A percentile compares a stretch with the other conserved stretches of the same genome.
These are phyloP conservation scores for Tenthredo amoena DNA, from an alignment of 2,888 invertebrate genomes.

Conservation along the genomic window DNA sequence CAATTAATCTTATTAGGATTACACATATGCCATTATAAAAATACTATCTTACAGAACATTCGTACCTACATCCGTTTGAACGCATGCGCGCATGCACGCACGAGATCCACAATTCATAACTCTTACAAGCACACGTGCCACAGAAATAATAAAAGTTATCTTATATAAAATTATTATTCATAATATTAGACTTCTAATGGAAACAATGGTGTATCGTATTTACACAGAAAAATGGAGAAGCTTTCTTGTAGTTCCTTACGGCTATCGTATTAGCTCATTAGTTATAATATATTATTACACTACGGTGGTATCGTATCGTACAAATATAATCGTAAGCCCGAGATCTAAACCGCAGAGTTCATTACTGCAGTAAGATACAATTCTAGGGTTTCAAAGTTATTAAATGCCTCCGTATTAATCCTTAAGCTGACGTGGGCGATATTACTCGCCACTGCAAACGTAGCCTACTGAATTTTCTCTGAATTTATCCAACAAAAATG, in stretches of 20 bases:
- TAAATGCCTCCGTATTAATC: slow-evolving; percentile 40
- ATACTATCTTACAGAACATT: slow-evolving; percentile 72
- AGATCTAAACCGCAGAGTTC: neutral
- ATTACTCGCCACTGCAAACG: neutral
- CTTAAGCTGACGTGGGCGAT: neutral
- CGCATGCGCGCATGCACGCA: neutral
- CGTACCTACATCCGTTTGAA: slow-evolving; percentile 44
- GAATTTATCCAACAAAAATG: neutral
- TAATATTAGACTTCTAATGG: slow-evolving; percentile 59
- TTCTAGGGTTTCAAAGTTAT: slow-evolving; percentile 8
- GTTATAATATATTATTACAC: slow-evolving; percentile 52
- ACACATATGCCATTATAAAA: slow-evolving; percentile 69
- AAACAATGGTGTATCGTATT: slow-evolving; percentile 59
- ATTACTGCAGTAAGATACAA: neutral
- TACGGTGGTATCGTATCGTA: slow-evolving; percentile 53
- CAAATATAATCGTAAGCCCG: slow-evolving; percentile 39
- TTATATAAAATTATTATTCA: slow-evolving; percentile 54
- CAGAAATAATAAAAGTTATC: slow-evolving; percentile 43
- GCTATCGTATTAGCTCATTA: slow-evolving; percentile 41
- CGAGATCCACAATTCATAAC: slow-evolving; percentile 26
- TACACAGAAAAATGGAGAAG: slow-evolving; percentile 53
- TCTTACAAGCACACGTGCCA: slow-evolving; percentile 50
- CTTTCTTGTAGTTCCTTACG: slow-evolving; percentile 33
- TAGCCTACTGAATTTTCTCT: neutral
- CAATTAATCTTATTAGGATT: slow-evolving; percentile 56